phyloP scores from a whole-genome alignment of 2,797 vertebrate species.

The Cuniculus paca region DNA sequence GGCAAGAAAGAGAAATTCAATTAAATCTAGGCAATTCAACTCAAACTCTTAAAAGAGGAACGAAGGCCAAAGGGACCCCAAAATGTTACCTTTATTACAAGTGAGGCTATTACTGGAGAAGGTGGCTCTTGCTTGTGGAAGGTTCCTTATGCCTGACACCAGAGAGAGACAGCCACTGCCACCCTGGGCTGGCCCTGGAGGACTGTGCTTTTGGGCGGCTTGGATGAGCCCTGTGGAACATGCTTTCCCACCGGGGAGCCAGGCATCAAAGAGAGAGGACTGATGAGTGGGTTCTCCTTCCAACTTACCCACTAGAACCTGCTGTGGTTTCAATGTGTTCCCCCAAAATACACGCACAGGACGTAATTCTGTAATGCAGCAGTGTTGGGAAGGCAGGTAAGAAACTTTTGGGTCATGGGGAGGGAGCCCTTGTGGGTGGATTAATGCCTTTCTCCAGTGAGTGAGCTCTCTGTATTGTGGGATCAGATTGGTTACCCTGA shows the following conservation, averaged over 20 bases:
- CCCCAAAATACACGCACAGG: neutral
- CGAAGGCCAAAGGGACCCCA: neutral
- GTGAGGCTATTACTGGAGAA: neutral
- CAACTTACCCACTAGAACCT: too few relatives aligned
- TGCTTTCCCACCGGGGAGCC: neutral
- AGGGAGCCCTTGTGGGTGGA: neutral
- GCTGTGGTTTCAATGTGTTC: neutral
- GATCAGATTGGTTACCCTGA: neutral
- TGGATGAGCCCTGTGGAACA: neutral
- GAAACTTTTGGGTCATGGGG: too few relatives aligned
- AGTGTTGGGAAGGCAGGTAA: neutral
- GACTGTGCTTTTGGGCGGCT: neutral
- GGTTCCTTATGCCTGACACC: neutral
- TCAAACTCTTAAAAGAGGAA: neutral
- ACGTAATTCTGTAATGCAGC: neutral
- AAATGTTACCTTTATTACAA: neutral
- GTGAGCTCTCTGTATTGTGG: neutral
- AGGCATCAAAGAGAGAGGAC: neutral
- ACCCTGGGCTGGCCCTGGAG: neutral
- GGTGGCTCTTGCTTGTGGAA: neutral
- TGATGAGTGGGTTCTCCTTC: fast-evolving
- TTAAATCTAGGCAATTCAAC: conserved; percentile 34
- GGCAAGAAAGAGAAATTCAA: conserved; percentile 20
- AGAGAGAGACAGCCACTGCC: neutral
- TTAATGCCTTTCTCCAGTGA: neutral